phyloP scores from a whole-genome alignment of 2,113 vertebrate species.

The Patagioenas fasciata region DNA sequence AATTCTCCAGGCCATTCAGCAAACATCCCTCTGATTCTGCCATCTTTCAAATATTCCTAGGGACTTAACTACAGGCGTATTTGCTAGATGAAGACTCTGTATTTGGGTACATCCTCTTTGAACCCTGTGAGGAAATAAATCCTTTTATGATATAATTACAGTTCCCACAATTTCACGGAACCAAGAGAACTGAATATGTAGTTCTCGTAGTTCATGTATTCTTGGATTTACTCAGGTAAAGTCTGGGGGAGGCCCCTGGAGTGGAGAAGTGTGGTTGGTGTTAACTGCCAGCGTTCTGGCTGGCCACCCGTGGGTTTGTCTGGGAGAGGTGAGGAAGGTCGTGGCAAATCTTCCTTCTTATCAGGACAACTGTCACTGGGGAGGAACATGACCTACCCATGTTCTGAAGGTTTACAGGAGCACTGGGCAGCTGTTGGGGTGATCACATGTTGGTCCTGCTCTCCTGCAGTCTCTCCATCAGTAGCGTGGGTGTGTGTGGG shows the following conservation, averaged over 20 bases:
- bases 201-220: background rate
- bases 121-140: fast-evolving
- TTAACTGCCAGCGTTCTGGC: background rate
- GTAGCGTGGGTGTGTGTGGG: background rate
- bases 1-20: background rate
- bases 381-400: fast-evolving
- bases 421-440: background rate
- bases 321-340: background rate
- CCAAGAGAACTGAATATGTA: background rate
- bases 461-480: background rate
- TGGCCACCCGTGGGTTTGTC: background rate
- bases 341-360: background rate
- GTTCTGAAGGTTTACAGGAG: background rate
- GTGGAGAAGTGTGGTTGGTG: background rate
- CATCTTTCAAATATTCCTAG: background rate
- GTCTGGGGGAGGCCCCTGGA: background rate
- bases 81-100: background rate
- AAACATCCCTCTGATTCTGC: background rate
- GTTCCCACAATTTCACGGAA: background rate
- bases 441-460: background rate
- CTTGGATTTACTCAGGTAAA: background rate
- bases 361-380: background rate
- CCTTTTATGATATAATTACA: background rate
- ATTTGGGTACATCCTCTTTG: background rate
- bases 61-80: background rate